These are phyloP conservation scores for Microtus montanus DNA, from an alignment of 2,113 vertebrate genomes.

Conservation along the genomic window DNA sequence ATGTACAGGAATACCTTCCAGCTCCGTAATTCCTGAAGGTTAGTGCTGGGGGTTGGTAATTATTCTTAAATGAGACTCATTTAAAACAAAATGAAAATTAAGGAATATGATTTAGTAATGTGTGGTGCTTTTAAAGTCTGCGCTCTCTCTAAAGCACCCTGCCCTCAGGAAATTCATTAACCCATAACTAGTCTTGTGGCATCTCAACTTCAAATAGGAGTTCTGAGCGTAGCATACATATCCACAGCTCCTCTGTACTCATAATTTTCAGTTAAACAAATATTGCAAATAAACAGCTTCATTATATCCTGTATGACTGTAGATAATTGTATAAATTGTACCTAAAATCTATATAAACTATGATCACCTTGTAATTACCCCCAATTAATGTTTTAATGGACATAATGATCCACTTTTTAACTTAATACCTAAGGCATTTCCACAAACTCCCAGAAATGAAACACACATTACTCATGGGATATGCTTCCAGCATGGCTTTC, in stretches of 20 bases:
- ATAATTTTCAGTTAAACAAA: constrained; percentile 68
- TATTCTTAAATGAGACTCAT: constrained; percentile 60
- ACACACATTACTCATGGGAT: neutral
- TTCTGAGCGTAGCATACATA: neutral
- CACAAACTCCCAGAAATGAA: constrained; percentile 68
- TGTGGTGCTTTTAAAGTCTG: constrained; percentile 45
- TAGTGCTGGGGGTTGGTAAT: constrained; percentile 59
- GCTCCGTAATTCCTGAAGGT: neutral
- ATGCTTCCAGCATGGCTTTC: neutral
- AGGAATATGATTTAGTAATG: constrained; percentile 54
- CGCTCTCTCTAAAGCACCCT: constrained; percentile 45
- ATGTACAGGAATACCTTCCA: neutral
- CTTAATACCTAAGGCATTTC: constrained; percentile 71
- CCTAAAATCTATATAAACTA: constrained; percentile 69
- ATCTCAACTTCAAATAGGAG: neutral
- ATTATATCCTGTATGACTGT: constrained; percentile 70
- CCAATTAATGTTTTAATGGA: constrained; percentile 80
- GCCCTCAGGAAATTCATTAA: constrained; percentile 49
- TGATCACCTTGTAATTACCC: constrained; percentile 71
- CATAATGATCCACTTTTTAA: constrained; percentile 73
- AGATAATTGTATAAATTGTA: constrained; percentile 78
- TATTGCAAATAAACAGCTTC: constrained; percentile 67
- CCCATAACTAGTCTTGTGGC: neutral
- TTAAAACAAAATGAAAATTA: constrained; percentile 68
- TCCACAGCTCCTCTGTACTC: neutral